Evolutionary conservation across 2,113 vertebrate genomes (phyloP), one percentile per base, ranked within the genome.

Genomic region (Austrofundulus limnaeus): DNA sequence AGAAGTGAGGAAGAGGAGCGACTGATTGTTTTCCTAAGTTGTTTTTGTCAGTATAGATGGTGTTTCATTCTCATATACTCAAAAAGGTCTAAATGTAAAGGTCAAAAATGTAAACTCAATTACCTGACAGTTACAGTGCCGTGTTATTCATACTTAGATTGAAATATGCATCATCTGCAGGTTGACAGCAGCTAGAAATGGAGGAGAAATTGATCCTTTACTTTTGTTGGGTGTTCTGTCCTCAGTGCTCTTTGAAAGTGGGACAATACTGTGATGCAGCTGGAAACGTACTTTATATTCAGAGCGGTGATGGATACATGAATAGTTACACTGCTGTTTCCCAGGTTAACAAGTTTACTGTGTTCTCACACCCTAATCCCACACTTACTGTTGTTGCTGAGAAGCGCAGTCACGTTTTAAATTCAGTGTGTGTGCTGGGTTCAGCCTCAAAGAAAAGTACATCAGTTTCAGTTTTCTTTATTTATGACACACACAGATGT

Each of bases 321-420:
- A 80, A 72, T 66, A 64, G 63, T 63, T 21, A 25, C 17, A 52
- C 57, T 45, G 49, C 34, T 71, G 64, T 65, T 52, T 66, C 50
- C n/a, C 16, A 34, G 78, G 81, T 85, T 31, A 77, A 64, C 66
- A 77, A 72, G 83, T 80, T 80, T 72, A 53, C 52, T 24, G 66
- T 81, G 81, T 85, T 82, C 79, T 61, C 75, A 67, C 41, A 41
- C 50, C 25, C 66, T 84, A 75, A 85, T 77, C 74, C 72, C 43
- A 25, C 12, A 0, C 20, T 37, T 56, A 60, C 63, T 82, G 74
- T 2, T 34, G 43, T 83, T 78, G 69, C 75, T n/a, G 61, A 20
- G 1, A 45, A 65, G 24, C 38, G 49, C 51, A 11, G 43, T 42
- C 6, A 63, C 55, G 50, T 70, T 19, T 11, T 12, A 45, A 17